A percentile compares a stretch with the other conserved stretches of the same genome.
Evolutionary conservation across 35 echinoderm and acorn worm species (phyloP).

Genomic region (Acanthaster planci): DNA sequence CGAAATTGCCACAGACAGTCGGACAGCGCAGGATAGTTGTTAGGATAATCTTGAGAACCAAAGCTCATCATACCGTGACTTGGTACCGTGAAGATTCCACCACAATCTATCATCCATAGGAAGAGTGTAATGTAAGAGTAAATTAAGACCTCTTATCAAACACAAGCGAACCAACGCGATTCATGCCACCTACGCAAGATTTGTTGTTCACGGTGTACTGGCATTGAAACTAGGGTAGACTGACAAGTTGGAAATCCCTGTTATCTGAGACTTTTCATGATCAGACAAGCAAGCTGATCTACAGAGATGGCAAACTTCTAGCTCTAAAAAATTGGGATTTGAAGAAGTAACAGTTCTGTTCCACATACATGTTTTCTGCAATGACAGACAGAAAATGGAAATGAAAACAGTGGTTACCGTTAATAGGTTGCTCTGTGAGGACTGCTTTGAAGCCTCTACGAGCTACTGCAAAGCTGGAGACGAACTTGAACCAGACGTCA

Average conservation of each 20-base stretch:
- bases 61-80: slow-evolving; percentile 52
- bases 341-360: no score
- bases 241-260: no score
- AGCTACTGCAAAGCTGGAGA: slow-evolving; percentile 61
- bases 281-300: no score
- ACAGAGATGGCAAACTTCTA: no score
- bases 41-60: slow-evolving; percentile 61
- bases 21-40: slow-evolving; percentile 50
- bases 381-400: no score
- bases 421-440: slow-evolving; percentile 60
- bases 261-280: no score
- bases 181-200: background rate
- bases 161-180: background rate
- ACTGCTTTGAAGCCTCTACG: slow-evolving; percentile 55
- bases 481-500: slow-evolving; percentile 82
- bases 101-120: slow-evolving; percentile 71
- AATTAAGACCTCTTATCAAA: no score
- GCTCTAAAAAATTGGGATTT: no score
- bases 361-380: no score
- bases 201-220: background rate
- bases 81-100: slow-evolving; percentile 65
- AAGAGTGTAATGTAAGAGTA: background rate
- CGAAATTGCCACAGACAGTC: slow-evolving; percentile 70
- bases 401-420: no score
- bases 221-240: background rate